Evolutionary conservation across 2,113 vertebrate genomes (phyloP).

Genomic region (Elephantulus edwardii): DNA sequence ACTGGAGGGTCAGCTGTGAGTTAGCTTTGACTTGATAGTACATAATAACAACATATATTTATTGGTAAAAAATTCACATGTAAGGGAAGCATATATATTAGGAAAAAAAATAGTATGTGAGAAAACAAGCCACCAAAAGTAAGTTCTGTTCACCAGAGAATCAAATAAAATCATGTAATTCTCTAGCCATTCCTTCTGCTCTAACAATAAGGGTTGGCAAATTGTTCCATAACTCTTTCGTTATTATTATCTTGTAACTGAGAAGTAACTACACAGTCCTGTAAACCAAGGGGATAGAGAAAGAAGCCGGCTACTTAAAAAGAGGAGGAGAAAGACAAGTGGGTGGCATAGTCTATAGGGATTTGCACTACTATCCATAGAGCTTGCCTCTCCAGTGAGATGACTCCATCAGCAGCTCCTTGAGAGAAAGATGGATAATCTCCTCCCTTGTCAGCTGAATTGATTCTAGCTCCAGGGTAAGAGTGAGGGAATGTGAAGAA

Average conservation of each 20-base stretch:
- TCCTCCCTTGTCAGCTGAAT: no score
- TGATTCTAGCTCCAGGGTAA: not conserved
- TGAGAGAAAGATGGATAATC: no score
- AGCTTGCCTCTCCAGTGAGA: no score
- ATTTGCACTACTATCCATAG: no score
- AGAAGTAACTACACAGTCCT: not conserved
- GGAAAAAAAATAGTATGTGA: not conserved
- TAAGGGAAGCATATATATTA: not conserved
- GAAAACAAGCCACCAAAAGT: slow-evolving; percentile 25
- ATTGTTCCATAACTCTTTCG: not conserved
- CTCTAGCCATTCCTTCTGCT: slow-evolving; percentile 16
- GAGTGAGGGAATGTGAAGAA: not conserved
- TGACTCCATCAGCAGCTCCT: no score
- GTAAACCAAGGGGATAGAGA: not conserved
- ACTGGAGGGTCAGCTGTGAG: no score
- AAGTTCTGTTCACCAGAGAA: not conserved
- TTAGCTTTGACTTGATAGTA: no score
- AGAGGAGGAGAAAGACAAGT: no score
- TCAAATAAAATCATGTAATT: not conserved
- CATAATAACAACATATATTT: not conserved
- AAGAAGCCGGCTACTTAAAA: not conserved
- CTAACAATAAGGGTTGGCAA: not conserved
- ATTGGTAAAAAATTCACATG: not conserved
- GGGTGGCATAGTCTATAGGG: no score
- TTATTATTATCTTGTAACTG: not conserved